Conservation (phyloP, 1,140 invertebrate genomes). For the Atta cephalotes region DNA sequence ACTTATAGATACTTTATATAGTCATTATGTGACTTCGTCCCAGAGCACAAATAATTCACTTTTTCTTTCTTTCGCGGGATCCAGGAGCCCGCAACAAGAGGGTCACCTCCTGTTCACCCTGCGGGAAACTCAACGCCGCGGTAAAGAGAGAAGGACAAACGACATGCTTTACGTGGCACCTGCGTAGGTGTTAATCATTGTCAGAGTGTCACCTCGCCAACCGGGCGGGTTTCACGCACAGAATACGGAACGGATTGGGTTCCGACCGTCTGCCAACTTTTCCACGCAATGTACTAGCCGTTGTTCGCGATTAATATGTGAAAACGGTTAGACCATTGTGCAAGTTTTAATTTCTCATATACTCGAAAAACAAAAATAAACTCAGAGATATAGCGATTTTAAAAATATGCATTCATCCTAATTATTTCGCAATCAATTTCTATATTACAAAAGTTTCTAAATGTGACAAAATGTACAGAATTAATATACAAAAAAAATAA, state of each 20-base stretch:
- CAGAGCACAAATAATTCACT: constrained; percentile 4
- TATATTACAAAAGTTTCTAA: not conserved
- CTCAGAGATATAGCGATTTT: not conserved
- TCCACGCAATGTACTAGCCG: constrained; percentile 30
- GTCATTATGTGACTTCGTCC: not conserved
- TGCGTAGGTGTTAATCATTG: constrained; percentile 79
- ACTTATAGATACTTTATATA: too few relatives aligned
- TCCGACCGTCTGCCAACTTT: constrained; percentile 69
- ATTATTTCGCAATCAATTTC: not conserved
- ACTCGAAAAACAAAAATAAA: not conserved
- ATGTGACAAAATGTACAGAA: not conserved
- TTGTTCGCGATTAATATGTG: constrained; percentile 43
- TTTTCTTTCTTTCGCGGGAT: constrained; percentile 9
- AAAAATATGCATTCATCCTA: not conserved
- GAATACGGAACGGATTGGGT: constrained; percentile 80
- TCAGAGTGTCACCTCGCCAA: constrained; percentile 76
- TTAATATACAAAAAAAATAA: not conserved
- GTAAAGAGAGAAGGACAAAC: constrained; percentile 52
- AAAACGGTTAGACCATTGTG: constrained; percentile 47
- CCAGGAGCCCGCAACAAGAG: not conserved
- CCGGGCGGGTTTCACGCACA: constrained; percentile 80
- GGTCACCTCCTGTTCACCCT: constrained; percentile 47
- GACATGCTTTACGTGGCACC: constrained; percentile 73
- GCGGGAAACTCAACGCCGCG: constrained; percentile 66
- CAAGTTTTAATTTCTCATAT: constrained; percentile 4